Evolutionary conservation across 1,140 invertebrate genomes (phyloP).

Genomic region (Bombus ignitus): DNA sequence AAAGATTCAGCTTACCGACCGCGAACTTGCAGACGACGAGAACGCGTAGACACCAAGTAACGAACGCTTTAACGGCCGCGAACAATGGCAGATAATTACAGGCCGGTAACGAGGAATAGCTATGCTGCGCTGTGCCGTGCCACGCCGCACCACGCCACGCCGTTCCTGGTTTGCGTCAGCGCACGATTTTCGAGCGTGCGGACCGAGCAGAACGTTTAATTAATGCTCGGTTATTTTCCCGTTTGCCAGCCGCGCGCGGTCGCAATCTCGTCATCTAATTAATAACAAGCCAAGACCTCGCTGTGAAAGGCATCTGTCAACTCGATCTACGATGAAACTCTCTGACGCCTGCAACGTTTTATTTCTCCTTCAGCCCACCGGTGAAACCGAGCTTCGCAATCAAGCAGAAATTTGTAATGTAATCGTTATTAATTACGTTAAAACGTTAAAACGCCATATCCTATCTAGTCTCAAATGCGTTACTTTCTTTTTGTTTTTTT

Average conservation of each 20-base stretch:
- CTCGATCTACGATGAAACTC: background rate
- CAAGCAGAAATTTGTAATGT: no score
- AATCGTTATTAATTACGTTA: no score
- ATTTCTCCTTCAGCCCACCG: background rate
- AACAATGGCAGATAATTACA: constrained; percentile 49
- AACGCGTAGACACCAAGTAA: constrained; percentile 13
- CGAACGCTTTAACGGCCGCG: constrained; percentile 30
- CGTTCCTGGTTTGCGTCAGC: background rate
- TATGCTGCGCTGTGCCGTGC: background rate
- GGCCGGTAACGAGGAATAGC: constrained; percentile 25
- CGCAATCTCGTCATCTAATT: constrained; percentile 43
- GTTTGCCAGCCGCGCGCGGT: background rate
- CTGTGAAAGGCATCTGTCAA: background rate
- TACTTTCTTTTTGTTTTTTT: no score
- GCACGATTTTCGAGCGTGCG: constrained; percentile 3
- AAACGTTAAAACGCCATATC: no score
- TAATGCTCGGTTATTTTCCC: constrained; percentile 49
- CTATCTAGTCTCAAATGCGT: no score
- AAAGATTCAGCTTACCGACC: constrained; percentile 15
- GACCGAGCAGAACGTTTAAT: constrained; percentile 38
- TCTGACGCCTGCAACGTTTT: background rate
- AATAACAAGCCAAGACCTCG: constrained; percentile 15
- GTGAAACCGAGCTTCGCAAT: no score
- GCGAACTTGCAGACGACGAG: background rate
- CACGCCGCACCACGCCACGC: background rate